Evolutionary conservation across 2,888 invertebrate species (phyloP).

Genomic region (Limnephilus rhombicus): DNA sequence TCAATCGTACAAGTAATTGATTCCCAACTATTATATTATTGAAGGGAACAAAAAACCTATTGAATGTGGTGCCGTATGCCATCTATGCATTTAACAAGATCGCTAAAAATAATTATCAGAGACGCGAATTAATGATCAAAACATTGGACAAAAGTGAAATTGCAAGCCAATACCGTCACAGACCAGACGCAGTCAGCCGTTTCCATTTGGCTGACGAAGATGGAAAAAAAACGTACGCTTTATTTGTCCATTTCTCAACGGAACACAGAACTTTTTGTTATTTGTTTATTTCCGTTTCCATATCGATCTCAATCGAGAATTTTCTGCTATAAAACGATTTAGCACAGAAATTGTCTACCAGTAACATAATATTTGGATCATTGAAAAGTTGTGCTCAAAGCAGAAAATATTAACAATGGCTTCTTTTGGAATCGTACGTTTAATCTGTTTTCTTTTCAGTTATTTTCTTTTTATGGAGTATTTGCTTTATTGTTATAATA

Average conservation of each 20-base stretch:
- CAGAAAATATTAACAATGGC: conserved; percentile 54
- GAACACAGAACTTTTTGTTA: conserved; percentile 42
- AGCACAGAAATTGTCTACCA: conserved; percentile 51
- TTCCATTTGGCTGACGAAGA: conserved; percentile 42
- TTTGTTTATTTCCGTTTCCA: conserved; percentile 58
- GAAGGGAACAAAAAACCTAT: background rate
- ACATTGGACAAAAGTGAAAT: conserved; percentile 57
- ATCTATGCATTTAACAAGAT: background rate
- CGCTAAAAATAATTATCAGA: background rate
- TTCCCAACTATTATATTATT: background rate
- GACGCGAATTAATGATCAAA: background rate
- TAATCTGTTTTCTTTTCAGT: conserved; percentile 35
- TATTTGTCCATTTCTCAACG: conserved; percentile 52
- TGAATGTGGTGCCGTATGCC: background rate
- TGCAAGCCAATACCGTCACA: background rate
- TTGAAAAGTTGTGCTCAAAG: conserved; percentile 31
- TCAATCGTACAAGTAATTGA: background rate
- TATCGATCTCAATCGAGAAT: conserved; percentile 53
- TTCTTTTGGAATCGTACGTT: conserved; percentile 63
- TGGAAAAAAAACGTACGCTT: conserved; percentile 50
- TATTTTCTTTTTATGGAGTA: conserved; percentile 25
- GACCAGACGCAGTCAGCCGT: conserved; percentile 46
- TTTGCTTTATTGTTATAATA: background rate
- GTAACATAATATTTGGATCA: conserved; percentile 44
- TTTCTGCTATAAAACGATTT: conserved; percentile 62